Evolutionary conservation across 2,113 vertebrate species (phyloP).

Genomic region (Rhinogobius similis): DNA sequence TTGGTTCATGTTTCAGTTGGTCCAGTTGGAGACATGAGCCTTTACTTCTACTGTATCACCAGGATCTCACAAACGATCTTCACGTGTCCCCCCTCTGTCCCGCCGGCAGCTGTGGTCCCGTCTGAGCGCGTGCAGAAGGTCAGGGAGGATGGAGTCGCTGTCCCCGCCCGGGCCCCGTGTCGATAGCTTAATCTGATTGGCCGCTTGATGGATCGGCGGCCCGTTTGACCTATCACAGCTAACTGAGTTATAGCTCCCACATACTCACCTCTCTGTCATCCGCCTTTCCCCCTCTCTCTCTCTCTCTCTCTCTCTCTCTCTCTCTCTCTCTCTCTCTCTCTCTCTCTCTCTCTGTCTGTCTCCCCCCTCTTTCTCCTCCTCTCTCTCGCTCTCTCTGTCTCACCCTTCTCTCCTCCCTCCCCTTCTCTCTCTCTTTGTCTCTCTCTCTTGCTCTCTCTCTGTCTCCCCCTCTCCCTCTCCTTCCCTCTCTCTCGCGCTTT

Average conservation of each 20-base stretch:
- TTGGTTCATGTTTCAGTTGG: no score
- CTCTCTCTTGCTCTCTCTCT: slow-evolving; percentile 42
- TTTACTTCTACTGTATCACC: no score
- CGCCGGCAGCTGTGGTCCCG: slow-evolving; percentile 45
- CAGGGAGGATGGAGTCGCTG: slow-evolving; percentile 47
- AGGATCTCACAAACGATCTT: no score
- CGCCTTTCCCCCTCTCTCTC: slow-evolving; percentile 33
- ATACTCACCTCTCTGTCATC: slow-evolving; percentile 66
- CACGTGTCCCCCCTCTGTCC: no score
- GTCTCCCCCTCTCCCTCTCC: slow-evolving; percentile 36
- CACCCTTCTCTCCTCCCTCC: slow-evolving; percentile 34
- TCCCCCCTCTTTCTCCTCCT: slow-evolving; percentile 13
- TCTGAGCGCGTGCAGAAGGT: slow-evolving; percentile 57
- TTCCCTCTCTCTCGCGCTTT: slow-evolving; percentile 10
- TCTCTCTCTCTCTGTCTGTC: no score
- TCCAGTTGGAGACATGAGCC: no score
- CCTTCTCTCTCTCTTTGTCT: slow-evolving; percentile 25
- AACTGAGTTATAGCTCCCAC: slow-evolving; percentile 69
- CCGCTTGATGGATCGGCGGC: slow-evolving; percentile 65
- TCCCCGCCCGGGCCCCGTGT: slow-evolving; percentile 56
- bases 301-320: slow-evolving; percentile 11
- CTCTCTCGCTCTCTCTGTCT: slow-evolving; percentile 12
- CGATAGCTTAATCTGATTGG: slow-evolving; percentile 74
- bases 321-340: slow-evolving; percentile 12
- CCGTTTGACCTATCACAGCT: slow-evolving; percentile 73